Percentiles rank a stretch among this genome's conserved stretches.
Evolutionary conservation across 2,888 invertebrate genomes (phyloP).

Genomic region (Thumatha senex): DNA sequence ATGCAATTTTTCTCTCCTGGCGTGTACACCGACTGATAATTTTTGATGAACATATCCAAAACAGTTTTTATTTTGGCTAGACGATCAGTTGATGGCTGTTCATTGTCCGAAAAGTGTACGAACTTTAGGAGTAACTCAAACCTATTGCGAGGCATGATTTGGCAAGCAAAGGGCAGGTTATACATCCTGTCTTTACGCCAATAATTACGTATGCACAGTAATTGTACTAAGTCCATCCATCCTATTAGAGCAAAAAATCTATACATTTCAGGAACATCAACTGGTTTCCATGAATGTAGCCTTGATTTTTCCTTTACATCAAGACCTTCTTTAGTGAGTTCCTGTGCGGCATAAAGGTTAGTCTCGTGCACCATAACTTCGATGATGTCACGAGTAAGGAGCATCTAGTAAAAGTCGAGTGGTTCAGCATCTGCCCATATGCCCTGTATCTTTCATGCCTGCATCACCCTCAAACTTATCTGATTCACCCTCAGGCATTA

Average conservation of each 20-base stretch:
- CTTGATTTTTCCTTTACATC: background rate
- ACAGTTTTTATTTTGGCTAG: conserved; percentile 7
- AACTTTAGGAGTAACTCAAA: conserved; percentile 5
- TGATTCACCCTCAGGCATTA: conserved; percentile 4
- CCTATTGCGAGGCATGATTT: conserved; percentile 3
- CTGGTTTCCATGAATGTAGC: conserved; percentile 5
- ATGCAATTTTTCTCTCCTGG: conserved; percentile 28
- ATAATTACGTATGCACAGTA: conserved; percentile 15
- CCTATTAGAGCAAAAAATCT: conserved; percentile 14
- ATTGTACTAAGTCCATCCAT: conserved; percentile 24
- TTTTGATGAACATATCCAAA: conserved; percentile 1
- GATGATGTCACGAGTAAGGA: background rate
- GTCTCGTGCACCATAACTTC: conserved; percentile 8
- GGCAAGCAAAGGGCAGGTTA: conserved; percentile 10
- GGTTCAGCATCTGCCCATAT: conserved; percentile 5
- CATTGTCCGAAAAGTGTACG: conserved; percentile 3
- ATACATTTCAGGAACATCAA: conserved; percentile 1
- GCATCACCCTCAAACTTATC: conserved; percentile 6
- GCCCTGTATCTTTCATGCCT: conserved; percentile 9
- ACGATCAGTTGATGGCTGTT: conserved; percentile 1
- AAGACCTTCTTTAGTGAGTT: conserved; percentile 6
- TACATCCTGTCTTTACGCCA: conserved; percentile 15
- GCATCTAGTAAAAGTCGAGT: background rate
- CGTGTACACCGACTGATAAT: conserved; percentile 5
- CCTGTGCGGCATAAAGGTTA: conserved; percentile 6